Evolutionary conservation across 2,888 invertebrate species (phyloP), one percentile per base, ranked within the genome.

Genomic region (Alloplasta piceator): DNA sequence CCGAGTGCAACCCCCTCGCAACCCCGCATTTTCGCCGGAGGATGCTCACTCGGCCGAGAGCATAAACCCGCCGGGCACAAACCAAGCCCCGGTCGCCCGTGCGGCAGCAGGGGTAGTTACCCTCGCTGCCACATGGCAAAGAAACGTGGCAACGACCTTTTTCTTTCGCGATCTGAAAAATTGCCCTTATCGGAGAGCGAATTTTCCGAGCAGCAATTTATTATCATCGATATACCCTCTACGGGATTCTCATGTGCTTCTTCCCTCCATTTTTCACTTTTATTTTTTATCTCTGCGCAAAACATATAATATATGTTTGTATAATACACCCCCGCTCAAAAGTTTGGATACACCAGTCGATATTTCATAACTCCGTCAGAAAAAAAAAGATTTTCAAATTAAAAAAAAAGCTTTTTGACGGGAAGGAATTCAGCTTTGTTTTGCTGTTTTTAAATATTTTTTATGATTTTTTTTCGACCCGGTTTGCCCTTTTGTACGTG

Each of bases 141-240:
- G 26, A 26, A 26, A 26, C 26, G 48, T 14, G 60, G 9, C 39
- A 60, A 50, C 64, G 73, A 64, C 46, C 71, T 72, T 61, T 71
- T 76, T 55, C 71, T 63, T 80, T 55, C 16, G 14, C 26, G 26
- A 56, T 72, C 56, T 67, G 61, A 61, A 80, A 80, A 67, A 76
- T 76, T 75, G 71, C 60, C 52, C 41, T 71, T 75, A 75, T 80
- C 80, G 67, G 7, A 36, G 55, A 41, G 52, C 52, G 48, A 72
- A 80, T 76, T 71, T 63, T 61, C 26, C 56, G 14, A 58, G 68
- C 63, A 55, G 41, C 71, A 61, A 79, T 79, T 79, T 74, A 70
- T 79, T 63, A 61, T 52, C 66, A 39, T 70, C 72, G 72, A 72
- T 76, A 60, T 52, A 6, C 36, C 9, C 6, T 55, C 55, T 10